phyloP scores from a whole-genome alignment of 2,113 vertebrate species.

The Chionis minor region DNA sequence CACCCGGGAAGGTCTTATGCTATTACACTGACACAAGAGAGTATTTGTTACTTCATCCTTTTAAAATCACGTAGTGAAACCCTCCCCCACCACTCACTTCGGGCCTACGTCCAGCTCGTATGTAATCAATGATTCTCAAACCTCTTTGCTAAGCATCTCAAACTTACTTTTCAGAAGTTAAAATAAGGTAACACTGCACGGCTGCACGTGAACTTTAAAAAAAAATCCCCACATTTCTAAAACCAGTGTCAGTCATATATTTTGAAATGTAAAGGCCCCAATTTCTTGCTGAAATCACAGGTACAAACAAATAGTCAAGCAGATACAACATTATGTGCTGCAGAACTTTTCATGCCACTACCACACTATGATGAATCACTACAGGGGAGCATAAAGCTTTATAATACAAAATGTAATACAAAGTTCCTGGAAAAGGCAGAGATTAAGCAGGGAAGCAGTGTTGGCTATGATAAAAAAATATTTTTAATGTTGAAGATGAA shows the following conservation, averaged over 20 bases:
- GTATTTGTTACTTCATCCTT: background rate
- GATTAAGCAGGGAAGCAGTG: background rate
- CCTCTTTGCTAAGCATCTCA: background rate
- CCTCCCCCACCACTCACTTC: background rate
- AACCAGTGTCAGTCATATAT: background rate
- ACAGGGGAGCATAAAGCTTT: background rate
- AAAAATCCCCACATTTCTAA: background rate
- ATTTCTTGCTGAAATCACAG: background rate
- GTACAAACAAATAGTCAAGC: background rate
- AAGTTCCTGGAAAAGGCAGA: background rate
- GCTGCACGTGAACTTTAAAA: background rate
- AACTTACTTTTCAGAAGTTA: background rate
- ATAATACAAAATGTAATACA: background rate
- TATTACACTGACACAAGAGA: background rate
- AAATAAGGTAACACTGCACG: background rate
- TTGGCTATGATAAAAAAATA: background rate
- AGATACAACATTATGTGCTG: background rate
- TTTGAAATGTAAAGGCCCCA: background rate
- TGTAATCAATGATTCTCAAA: background rate
- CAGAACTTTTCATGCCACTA: background rate
- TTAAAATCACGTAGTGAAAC: background rate
- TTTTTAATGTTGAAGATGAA: background rate
- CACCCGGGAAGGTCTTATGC: accelerated
- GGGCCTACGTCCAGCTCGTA: background rate
- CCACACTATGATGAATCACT: background rate